Conservation (phyloP, 23 tunicate species). For the Diplosoma virens region DNA sequence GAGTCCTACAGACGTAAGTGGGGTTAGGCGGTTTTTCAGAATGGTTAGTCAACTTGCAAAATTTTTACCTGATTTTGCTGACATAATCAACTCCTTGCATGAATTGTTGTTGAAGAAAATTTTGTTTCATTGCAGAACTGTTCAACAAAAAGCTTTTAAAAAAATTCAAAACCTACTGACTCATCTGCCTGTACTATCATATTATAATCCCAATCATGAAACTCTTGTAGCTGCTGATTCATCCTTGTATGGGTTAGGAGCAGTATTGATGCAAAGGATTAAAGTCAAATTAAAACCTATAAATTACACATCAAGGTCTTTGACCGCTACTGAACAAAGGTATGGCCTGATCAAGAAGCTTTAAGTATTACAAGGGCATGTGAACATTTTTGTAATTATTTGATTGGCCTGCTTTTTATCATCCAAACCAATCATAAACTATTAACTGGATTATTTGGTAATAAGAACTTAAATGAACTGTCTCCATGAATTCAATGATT, state of each 20-base stretch:
- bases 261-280: not conserved
- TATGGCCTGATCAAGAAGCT: constrained; percentile 28
- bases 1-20: constrained; percentile 17
- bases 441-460: not conserved
- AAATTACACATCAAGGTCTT: not conserved
- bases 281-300: not conserved
- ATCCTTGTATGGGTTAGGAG: constrained; percentile 15
- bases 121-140: not conserved
- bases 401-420: not conserved
- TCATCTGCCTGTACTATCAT: not conserved
- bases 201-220: constrained; percentile 1
- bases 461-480: not conserved
- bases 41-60: constrained; percentile 26
- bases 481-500: not conserved
- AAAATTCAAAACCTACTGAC: not conserved
- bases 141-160: not conserved
- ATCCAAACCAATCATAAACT: too few species aligned
- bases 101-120: constrained; percentile 16
- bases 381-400: not conserved
- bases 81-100: not conserved
- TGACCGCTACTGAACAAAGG: constrained; percentile 6
- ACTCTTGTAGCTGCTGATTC: constrained; percentile 10
- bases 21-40: constrained; percentile 13
- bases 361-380: constrained; percentile 12
- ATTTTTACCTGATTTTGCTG: constrained; percentile 11